Base-by-base conservation (phyloP, 2,888 invertebrate species). In the Lithodes maja region DNA sequence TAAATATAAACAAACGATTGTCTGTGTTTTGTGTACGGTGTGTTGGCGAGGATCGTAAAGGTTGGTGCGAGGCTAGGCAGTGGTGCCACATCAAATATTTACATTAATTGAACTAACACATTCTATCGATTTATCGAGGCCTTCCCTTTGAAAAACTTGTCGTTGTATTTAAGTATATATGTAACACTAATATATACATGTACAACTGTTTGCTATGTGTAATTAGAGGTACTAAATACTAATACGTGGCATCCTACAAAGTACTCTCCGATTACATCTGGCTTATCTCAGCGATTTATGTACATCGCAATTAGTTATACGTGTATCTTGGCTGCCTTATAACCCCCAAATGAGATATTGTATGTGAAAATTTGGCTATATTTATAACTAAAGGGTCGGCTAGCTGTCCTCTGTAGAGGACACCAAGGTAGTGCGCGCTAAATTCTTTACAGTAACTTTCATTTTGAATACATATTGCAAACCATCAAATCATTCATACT, bases 41-140 rank as follows among this genome's bases (percentile, higher is more conserved):
- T 78, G 68, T 17, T 71, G 69, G 17, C 52, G 69, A 12, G 7
- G 12, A 54, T 49, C 5, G n/a, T 33, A 12, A 12, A 54, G 15
- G 75, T n/a, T 75, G 77, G 71, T 82, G 90, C 90, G 90, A 90
- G 90, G 90, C 90, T 90, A 90, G 90, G 55, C 77, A 17, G 52
- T 50, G 85, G 52, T 89, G 88, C 88, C 88, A 89, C 74, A 61
- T 89, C 50, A 17, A n/a, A 15, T 68, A 74, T 49, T 53, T 75
- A 52, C 53, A 50, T 69, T 1, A 33, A 2, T 68, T 15, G 9
- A 50, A 78, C 49, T 1, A 33, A 50, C 2, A 17, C 1, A 71
- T n/a, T 71, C 17, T 71, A 71, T n/a, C 1, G 50, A 53, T 71
- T 9, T 69, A 82, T 33, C 33, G 33, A 33, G 33, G 33, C 33